Evolutionary conservation across 1,140 invertebrate genomes (phyloP).

Genomic region (Aporrectodea caliginosa): DNA sequence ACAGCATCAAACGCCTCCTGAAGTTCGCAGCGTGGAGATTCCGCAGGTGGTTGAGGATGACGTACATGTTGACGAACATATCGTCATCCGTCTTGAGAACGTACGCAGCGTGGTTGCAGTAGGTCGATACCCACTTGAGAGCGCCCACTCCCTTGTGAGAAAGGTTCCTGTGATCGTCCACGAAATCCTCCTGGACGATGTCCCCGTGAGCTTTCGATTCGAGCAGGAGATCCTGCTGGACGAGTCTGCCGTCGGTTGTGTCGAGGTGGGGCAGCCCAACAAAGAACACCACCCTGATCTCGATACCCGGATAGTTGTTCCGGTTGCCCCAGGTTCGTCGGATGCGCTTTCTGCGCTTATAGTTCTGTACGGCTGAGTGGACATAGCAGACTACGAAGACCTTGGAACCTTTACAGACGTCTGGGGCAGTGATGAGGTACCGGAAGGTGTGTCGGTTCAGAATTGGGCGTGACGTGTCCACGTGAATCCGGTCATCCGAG

Average conservation of each 20-base stretch:
- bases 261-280: conserved; percentile 59
- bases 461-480: background rate
- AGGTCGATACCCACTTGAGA: conserved; percentile 73
- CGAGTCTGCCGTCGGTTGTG: background rate
- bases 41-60: conserved; percentile 33
- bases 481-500: background rate
- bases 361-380: conserved; percentile 46
- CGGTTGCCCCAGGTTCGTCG: conserved; percentile 51
- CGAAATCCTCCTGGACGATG: conserved; percentile 74
- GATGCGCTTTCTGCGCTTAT: conserved; percentile 46
- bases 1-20: conserved; percentile 13
- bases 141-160: conserved; percentile 75
- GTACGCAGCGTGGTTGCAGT: conserved; percentile 60
- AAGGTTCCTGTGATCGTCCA: conserved; percentile 76
- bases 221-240: conserved; percentile 50
- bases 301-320: conserved; percentile 32
- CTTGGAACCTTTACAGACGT: background rate
- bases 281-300: conserved; percentile 62
- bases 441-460: background rate
- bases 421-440: background rate
- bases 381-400: conserved; percentile 40
- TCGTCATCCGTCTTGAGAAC: conserved; percentile 61
- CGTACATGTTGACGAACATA: conserved; percentile 58
- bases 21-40: background rate
- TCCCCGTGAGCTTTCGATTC: conserved; percentile 66